phyloP scores from a whole-genome alignment of 2,888 invertebrate species.

The Drosophila rubida region DNA sequence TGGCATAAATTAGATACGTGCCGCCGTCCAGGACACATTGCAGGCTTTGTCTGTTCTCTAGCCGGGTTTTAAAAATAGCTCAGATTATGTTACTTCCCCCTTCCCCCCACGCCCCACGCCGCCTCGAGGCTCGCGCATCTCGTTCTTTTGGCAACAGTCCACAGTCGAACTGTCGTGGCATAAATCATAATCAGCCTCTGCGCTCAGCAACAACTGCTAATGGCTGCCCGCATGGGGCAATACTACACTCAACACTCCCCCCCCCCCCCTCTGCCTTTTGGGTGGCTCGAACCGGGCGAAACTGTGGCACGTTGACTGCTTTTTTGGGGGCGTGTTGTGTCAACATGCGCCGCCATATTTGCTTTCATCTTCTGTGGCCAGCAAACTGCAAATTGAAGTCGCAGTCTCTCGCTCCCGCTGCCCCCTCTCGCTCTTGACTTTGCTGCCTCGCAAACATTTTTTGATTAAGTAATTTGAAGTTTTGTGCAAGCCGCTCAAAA shows the following conservation, averaged over 20 bases:
- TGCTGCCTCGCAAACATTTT: constrained; percentile 50
- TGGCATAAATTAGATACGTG: constrained; percentile 77
- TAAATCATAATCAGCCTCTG: constrained; percentile 62
- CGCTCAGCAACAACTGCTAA: constrained; percentile 54
- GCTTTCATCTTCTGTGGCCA: constrained; percentile 59
- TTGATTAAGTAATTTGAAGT: constrained; percentile 71
- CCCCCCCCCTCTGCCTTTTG: neutral
- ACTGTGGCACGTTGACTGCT: neutral
- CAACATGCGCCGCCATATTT: constrained; percentile 58
- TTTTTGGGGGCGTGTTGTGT: constrained; percentile 29
- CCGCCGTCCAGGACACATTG: constrained; percentile 53
- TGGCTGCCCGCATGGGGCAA: constrained; percentile 55
- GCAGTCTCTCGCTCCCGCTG: neutral
- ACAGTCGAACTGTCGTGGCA: constrained; percentile 49
- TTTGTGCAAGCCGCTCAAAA: constrained; percentile 64
- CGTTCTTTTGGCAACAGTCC: constrained; percentile 12
- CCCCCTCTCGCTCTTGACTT: neutral
- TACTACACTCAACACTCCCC: neutral
- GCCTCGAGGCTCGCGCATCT: neutral
- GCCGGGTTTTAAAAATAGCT: constrained; percentile 51
- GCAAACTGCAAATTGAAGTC: constrained; percentile 59
- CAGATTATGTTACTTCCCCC: constrained; percentile 36
- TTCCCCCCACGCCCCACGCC: neutral
- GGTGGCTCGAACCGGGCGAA: neutral
- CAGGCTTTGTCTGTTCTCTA: constrained; percentile 27